Evolutionary conservation across 2,888 invertebrate species (phyloP).

Genomic region (Ochropacha duplaris): DNA sequence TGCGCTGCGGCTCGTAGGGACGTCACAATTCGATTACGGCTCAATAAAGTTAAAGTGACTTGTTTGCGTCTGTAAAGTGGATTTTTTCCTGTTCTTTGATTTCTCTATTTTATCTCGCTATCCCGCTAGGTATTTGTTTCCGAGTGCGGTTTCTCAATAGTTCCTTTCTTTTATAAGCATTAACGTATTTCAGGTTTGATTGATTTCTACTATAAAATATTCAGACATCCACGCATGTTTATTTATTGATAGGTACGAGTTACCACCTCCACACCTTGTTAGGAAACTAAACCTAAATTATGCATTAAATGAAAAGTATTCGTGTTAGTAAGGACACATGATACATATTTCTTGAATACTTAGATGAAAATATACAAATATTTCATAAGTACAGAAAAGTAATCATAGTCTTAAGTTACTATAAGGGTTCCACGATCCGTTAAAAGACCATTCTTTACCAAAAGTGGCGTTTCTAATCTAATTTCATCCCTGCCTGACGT

Average conservation of each 20-base stretch:
- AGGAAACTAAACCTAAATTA: background rate
- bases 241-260: background rate
- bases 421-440: constrained; percentile 37
- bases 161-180: constrained; percentile 27
- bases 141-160: constrained; percentile 26
- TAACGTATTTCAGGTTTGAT: constrained; percentile 6
- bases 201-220: background rate
- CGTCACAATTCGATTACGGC: constrained; percentile 83
- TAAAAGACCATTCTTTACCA: constrained; percentile 67
- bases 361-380: constrained; percentile 16
- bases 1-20: constrained; percentile 67
- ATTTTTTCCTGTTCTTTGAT: constrained; percentile 76
- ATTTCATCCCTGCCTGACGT: constrained; percentile 71
- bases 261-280: background rate
- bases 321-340: background rate
- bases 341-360: constrained; percentile 7
- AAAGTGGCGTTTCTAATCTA: constrained; percentile 73
- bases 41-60: constrained; percentile 84
- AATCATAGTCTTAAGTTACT: constrained; percentile 23
- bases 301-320: background rate
- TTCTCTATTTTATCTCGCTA: constrained; percentile 60
- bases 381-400: constrained; percentile 11
- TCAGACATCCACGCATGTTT: background rate
- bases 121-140: constrained; percentile 40
- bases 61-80: constrained; percentile 82